phyloP scores from a whole-genome alignment of 1,140 invertebrate species.

The Drosophila nebulosa region DNA sequence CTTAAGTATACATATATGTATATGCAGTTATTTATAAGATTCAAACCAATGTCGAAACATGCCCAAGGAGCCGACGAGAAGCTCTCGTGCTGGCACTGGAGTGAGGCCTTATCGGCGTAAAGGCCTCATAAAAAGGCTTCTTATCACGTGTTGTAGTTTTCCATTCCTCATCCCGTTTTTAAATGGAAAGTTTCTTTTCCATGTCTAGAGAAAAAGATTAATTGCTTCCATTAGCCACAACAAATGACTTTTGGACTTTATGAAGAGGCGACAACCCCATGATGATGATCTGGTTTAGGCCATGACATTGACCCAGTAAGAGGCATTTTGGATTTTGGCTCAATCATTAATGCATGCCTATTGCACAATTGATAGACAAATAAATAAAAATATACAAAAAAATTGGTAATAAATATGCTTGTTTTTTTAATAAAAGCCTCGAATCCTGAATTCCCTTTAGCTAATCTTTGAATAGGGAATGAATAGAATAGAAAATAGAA shows the following conservation, averaged over 20 bases:
- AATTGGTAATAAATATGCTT: constrained; percentile 30
- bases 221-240: constrained; percentile 5
- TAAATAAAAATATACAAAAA: constrained; percentile 34
- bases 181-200: constrained; percentile 56
- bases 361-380: constrained; percentile 59
- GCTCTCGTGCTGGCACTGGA: constrained; percentile 25
- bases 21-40: neutral
- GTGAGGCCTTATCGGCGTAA: constrained; percentile 38
- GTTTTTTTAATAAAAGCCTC: neutral
- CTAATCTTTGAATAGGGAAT: neutral
- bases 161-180: constrained; percentile 45
- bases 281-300: constrained; percentile 41
- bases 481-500: neutral
- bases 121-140: constrained; percentile 11
- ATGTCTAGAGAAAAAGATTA: constrained; percentile 19
- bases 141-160: constrained; percentile 77
- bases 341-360: constrained; percentile 61
- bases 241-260: neutral
- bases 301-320: constrained; percentile 73
- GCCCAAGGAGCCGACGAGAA: constrained; percentile 7
- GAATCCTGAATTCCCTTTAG: neutral
- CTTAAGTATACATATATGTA: neutral
- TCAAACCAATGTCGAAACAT: neutral
- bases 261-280: neutral
- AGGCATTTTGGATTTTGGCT: constrained; percentile 27